A percentile compares a stretch with the other conserved stretches of the same genome.
phyloP scores from a whole-genome alignment of 2,888 invertebrate genomes.

The Trissolcus brochymenae region DNA sequence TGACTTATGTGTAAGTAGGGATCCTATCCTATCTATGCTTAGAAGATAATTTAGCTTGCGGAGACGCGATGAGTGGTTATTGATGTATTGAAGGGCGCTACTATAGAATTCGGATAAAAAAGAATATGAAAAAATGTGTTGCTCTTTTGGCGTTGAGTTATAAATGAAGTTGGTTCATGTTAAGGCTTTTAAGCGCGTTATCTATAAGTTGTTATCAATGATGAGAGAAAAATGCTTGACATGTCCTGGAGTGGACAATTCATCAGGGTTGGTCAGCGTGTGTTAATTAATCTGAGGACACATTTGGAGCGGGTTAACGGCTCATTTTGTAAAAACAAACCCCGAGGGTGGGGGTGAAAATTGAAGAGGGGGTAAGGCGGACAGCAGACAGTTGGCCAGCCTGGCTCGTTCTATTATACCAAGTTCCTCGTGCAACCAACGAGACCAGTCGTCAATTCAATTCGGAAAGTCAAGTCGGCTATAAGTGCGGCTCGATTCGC shows the following conservation, averaged over 20 bases:
- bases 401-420: slow-evolving; percentile 44
- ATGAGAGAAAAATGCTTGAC: neutral
- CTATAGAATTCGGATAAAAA: no score
- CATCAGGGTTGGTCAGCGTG: neutral
- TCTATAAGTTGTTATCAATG: neutral
- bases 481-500: slow-evolving; percentile 36
- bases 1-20: no score
- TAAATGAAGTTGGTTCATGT: no score
- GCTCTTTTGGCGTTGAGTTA: no score
- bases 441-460: slow-evolving; percentile 45
- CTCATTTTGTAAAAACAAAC: neutral
- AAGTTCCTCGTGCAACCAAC: slow-evolving; percentile 27
- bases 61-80: no score
- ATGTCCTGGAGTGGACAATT: neutral
- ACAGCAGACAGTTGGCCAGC: slow-evolving; percentile 46
- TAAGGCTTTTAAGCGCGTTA: no score
- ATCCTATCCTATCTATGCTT: no score
- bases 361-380: slow-evolving; percentile 19
- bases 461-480: slow-evolving; percentile 49
- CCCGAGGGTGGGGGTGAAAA: slow-evolving; percentile 1
- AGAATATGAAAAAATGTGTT: no score
- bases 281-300: neutral
- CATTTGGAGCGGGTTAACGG: neutral
- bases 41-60: no score
- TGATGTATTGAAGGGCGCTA: no score